Conservation (phyloP, 2,113 vertebrate genomes). For the Semicossyphus pulcher region DNA sequence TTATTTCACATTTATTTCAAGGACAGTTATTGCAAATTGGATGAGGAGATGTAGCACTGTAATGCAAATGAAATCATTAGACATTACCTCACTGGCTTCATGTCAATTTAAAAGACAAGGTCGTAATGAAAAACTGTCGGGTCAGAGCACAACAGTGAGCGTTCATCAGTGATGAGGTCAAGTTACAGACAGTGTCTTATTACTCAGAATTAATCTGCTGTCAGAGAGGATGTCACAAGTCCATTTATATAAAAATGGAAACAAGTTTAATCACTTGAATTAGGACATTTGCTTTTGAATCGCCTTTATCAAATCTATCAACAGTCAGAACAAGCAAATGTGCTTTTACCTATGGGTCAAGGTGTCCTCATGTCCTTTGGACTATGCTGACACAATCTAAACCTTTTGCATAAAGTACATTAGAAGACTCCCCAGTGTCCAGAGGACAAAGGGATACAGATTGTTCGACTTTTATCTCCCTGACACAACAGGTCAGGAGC, state of each 20-base stretch:
- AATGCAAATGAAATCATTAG: not conserved
- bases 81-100: not conserved
- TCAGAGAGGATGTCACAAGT: not conserved
- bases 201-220: not conserved
- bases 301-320: not conserved
- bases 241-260: not conserved
- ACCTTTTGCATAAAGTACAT: constrained; percentile 47
- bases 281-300: not conserved
- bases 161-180: not conserved
- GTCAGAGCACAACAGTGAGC: not conserved
- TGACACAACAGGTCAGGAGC: constrained; percentile 39
- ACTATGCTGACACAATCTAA: constrained; percentile 8
- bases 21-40: constrained; percentile 25
- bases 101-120: constrained; percentile 25
- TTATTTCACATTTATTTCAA: constrained; percentile 25
- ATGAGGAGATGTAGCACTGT: constrained; percentile 9
- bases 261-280: constrained; percentile 9
- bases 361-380: constrained; percentile 5
- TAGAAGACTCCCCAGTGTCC: constrained; percentile 7
- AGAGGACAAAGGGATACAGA: constrained; percentile 36
- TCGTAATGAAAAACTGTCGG: constrained; percentile 1
- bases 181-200: not conserved
- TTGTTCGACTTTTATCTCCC: constrained; percentile 45
- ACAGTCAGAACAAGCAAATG: not conserved
- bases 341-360: not conserved